Percentiles rank a stretch among this genome's conserved stretches.
phyloP scores from a whole-genome alignment of 2,888 invertebrate genomes.

The Mactromeris polynyma region DNA sequence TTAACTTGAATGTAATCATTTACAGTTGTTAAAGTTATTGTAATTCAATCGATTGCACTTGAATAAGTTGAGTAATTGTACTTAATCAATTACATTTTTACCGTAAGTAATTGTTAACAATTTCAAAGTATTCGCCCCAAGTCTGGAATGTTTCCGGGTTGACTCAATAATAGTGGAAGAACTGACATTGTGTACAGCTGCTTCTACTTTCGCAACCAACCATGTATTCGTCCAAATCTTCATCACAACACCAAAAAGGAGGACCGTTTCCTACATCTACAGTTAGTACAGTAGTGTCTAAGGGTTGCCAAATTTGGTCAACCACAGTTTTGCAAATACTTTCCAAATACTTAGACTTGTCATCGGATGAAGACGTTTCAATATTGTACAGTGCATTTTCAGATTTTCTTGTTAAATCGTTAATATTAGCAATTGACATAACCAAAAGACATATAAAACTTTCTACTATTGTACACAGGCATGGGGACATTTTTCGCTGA shows the following conservation, averaged over 20 bases:
- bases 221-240: conserved; percentile 49
- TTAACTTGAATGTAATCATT: no score
- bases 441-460: conserved; percentile 35
- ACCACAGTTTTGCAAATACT: conserved; percentile 24
- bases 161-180: conserved; percentile 56
- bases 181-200: conserved; percentile 53
- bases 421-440: conserved; percentile 43
- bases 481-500: conserved; percentile 62
- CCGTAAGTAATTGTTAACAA: no score
- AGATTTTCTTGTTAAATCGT: conserved; percentile 21
- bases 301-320: conserved; percentile 24
- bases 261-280: neutral
- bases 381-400: conserved; percentile 24
- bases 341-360: conserved; percentile 35
- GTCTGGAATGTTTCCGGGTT: conserved; percentile 37
- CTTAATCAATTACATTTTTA: no score
- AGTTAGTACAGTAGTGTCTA: conserved; percentile 17
- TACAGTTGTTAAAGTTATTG: no score
- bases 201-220: conserved; percentile 52
- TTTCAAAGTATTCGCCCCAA: no score
- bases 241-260: conserved; percentile 38
- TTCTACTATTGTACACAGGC: conserved; percentile 63
- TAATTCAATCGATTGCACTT: no score
- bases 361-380: neutral
- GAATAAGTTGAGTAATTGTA: no score